phyloP scores from a whole-genome alignment of 1,140 invertebrate species.

The Lepidurus arcticus region DNA sequence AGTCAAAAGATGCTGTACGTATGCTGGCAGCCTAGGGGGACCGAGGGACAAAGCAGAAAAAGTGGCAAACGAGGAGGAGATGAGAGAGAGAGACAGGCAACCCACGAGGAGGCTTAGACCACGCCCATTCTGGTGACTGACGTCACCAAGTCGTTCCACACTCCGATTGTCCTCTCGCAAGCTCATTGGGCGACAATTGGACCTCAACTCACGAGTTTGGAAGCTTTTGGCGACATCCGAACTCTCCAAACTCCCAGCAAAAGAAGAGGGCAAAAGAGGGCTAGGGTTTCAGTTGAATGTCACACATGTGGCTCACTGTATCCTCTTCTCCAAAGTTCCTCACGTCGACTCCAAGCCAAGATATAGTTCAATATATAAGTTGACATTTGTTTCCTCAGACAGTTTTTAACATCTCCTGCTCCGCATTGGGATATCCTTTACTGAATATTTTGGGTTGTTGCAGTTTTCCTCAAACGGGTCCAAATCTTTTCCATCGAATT shows the following conservation, averaged over 20 bases:
- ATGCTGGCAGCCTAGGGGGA: no score
- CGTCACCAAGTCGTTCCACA: not conserved
- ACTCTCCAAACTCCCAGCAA: not conserved
- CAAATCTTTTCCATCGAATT: no score
- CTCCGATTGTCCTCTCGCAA: slow-evolving; percentile 9
- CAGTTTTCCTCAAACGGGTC: no score
- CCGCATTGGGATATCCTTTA: no score
- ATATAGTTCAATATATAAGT: no score
- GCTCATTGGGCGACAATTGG: slow-evolving; percentile 16
- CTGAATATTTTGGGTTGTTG: no score
- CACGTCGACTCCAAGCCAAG: not conserved
- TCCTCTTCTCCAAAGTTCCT: not conserved
- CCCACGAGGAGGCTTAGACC: not conserved
- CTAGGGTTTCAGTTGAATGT: slow-evolving; percentile 11
- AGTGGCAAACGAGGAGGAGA: not conserved
- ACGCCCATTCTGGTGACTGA: not conserved
- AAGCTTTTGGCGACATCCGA: not conserved
- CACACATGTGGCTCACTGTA: not conserved
- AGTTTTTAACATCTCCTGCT: no score
- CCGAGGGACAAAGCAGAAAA: no score
- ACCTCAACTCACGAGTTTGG: not conserved
- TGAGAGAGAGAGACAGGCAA: not conserved
- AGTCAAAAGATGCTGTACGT: no score
- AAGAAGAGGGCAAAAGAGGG: not conserved
- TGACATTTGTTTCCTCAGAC: no score